Base-by-base conservation (phyloP, 2,113 vertebrate genomes). In the Telmatochromis sp. region DNA sequence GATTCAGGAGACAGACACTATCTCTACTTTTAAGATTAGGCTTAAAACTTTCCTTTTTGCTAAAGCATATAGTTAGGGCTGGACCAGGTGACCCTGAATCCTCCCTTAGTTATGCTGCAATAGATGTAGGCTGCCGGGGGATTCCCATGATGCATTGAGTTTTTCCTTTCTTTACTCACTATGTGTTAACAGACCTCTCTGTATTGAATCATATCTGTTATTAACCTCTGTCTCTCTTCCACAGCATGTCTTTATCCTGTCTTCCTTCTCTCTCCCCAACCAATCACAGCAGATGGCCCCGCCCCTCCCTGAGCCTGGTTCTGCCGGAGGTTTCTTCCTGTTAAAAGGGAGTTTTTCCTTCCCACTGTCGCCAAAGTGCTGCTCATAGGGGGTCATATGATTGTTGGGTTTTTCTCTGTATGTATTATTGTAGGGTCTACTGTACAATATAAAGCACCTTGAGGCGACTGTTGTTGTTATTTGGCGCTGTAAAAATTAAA, bases 341-440 rank as follows among this genome's bases (percentile, higher is more conserved):
- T 53, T 53, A n/a, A 53, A 10, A 53, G 49, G 19, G 9, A 53
- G 49, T 53, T 53, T 53, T 53, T 53, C 49, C 49, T 53, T 21
- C 51, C 51, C 9, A 21, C 51, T 53, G 51, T 53, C n/a, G 0
- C 51, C 51, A 21, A 6, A 21, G 19, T 53, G 19, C 51, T 53
- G 51, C 1, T 54, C 51, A 54, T 2, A 21, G 51, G 51, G 3
- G 11, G 6, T 23, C 53, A 54, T 4, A 3, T 54, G n/a, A 54
- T 0, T 55, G n/a, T 23, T 55, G 53, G 11, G 21, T 3, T 55
- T 53, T 6, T 6, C n/a, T 21, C 5, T 11, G 1, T 0, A 21
- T 21, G 0, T 3, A 0, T 9, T 1, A 9, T 58, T 2, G 0
- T 1, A 31, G 4, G 7, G 0, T 58, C 0, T 0, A 15, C 7